phyloP scores from a whole-genome alignment of 2,797 vertebrate species.

The Ispidina lecontei region DNA sequence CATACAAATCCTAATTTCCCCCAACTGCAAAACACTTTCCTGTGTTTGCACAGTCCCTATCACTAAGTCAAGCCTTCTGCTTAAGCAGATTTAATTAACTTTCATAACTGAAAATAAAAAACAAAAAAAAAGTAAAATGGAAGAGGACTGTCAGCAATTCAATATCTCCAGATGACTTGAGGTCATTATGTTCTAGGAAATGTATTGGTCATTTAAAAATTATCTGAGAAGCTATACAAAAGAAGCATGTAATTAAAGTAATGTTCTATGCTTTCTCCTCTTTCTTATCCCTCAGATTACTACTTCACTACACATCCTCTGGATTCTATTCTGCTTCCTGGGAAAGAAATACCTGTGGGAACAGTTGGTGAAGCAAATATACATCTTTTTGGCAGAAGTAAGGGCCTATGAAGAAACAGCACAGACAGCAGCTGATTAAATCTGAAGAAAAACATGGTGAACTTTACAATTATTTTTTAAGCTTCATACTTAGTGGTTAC shows the following conservation, averaged over 20 bases:
- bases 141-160: neutral
- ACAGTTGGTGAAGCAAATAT: neutral
- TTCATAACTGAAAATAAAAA: accelerated
- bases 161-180: neutral
- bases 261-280: neutral
- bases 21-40: neutral
- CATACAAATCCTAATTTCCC: neutral
- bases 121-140: neutral
- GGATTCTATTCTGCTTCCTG: neutral
- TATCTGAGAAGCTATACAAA: neutral
- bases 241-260: neutral
- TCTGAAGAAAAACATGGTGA: neutral
- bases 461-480: neutral
- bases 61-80: neutral
- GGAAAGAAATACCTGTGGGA: neutral
- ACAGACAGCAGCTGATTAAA: neutral
- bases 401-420: neutral
- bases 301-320: neutral
- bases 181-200: neutral
- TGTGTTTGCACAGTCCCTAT: neutral
- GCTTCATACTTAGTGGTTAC: neutral
- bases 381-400: neutral
- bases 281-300: neutral
- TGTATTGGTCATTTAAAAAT: neutral
- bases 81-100: neutral